These are phyloP conservation scores for Euplagia quadripunctaria DNA, from an alignment of 2,888 invertebrate genomes.

Conservation along the genomic window DNA sequence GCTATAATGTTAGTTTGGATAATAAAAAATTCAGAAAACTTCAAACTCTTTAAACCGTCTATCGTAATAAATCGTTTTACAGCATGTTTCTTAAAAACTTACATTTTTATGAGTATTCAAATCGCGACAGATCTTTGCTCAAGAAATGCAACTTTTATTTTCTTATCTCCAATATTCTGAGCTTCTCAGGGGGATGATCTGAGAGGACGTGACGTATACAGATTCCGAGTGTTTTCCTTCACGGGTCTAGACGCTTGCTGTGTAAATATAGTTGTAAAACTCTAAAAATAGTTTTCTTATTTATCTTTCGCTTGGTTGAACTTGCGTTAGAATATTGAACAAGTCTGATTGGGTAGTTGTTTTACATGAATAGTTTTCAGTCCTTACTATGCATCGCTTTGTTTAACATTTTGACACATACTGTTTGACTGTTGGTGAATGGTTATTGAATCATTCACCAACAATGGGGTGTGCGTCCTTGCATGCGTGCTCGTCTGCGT, in stretches of 20 bases:
- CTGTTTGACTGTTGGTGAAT: too few relatives aligned
- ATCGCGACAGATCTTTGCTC: constrained; percentile 7
- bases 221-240: not conserved
- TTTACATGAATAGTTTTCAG: not conserved
- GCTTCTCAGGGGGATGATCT: constrained; percentile 8
- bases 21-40: too few relatives aligned
- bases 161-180: not conserved
- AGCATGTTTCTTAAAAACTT: not conserved
- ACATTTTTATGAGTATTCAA: constrained; percentile 6
- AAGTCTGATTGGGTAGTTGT: not conserved
- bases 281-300: constrained; percentile 7
- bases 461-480: too few relatives aligned
- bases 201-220: constrained; percentile 12
- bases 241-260: not conserved
- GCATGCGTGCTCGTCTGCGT: too few relatives aligned
- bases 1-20: too few relatives aligned
- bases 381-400: not conserved
- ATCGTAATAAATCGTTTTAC: not conserved
- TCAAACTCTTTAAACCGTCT: not conserved
- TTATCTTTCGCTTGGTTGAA: not conserved
- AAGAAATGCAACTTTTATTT: constrained; percentile 13
- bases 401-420: not conserved
- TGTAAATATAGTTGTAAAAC: not conserved
- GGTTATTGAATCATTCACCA: too few relatives aligned
- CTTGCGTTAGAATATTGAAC: not conserved